Base-by-base conservation (phyloP, 2,888 invertebrate species). In the Lepidocyrtoides sp. region DNA sequence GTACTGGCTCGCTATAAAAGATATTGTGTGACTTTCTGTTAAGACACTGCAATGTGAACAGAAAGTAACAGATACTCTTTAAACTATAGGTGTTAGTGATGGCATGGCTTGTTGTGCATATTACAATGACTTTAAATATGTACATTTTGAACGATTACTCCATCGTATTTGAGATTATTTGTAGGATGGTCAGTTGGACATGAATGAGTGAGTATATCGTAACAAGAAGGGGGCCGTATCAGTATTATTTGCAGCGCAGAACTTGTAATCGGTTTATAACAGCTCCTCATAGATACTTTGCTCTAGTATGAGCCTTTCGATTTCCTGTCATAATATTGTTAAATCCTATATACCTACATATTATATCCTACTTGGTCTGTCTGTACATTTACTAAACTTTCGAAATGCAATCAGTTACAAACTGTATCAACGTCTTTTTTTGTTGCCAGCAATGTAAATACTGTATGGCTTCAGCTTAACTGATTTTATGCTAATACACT, bases 241-340 rank as follows among this genome's bases (percentile, higher is more conserved):
- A 36, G 2, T 36, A 36, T 36, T 36, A 4, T 36, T 36, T 36
- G n/a, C 51, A 17, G 4, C 51, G 51, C 51, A 17, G 2, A 54
- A 48, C 14, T 12, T 48, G 29, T 63, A 63, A 63, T 63, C 63
- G 26, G 29, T 63, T 63, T 63, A 63, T 12, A 63, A 26, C 63
- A 29, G 29, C 63, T 63, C 8, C 2, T 29, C 29, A n/a, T n/a
- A n/a, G n/a, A n/a, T n/a, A n/a, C n/a, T n/a, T n/a, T n/a, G n/a
- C n/a, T n/a, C n/a, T n/a, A n/a, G n/a, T 54, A 54, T 54, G 3
- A 54, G 54, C 54, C 41, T 41, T 41, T 72, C 20, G 17, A 41
- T 41, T 32, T 72, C 7, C 69, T 14, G 36, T 72, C 69, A 41
- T 66, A 66, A 29, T 66, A 72, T 72, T 72, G n/a, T 36, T 72